These are phyloP conservation scores for Hylomyscus alleni DNA, from an alignment of 2,797 vertebrate species.

Conservation along the genomic window DNA sequence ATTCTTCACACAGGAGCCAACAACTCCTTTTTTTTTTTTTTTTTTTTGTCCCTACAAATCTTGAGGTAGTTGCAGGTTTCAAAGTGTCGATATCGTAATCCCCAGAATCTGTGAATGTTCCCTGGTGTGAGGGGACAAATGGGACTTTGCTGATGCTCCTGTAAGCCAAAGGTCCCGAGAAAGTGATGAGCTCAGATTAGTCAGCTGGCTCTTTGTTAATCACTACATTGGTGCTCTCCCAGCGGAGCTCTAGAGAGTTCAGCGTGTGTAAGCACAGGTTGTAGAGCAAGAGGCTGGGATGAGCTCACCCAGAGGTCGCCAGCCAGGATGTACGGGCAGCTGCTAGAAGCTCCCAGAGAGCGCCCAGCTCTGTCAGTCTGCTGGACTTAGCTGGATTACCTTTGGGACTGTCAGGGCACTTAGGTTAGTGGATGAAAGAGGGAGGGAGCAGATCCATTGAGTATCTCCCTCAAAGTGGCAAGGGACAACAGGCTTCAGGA, in stretches of 20 bases:
- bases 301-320: background rate
- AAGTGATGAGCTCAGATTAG: background rate
- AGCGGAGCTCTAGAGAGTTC: background rate
- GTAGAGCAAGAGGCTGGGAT: background rate
- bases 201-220: background rate
- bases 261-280: background rate
- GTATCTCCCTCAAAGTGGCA: background rate
- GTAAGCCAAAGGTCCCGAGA: background rate
- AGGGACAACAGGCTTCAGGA: background rate
- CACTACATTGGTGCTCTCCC: background rate
- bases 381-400: background rate
- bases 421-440: background rate
- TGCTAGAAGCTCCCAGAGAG: conserved; percentile 18
- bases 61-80: background rate
- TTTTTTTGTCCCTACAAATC: too few relatives aligned
- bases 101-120: background rate
- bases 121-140: background rate
- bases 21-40: background rate
- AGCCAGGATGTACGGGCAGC: background rate
- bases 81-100: background rate
- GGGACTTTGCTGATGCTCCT: background rate
- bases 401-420: background rate
- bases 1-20: background rate
- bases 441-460: background rate
- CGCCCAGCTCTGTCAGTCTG: background rate